Conservation (phyloP, 2,888 invertebrate species). For the Lampropteryx suffumata region DNA sequence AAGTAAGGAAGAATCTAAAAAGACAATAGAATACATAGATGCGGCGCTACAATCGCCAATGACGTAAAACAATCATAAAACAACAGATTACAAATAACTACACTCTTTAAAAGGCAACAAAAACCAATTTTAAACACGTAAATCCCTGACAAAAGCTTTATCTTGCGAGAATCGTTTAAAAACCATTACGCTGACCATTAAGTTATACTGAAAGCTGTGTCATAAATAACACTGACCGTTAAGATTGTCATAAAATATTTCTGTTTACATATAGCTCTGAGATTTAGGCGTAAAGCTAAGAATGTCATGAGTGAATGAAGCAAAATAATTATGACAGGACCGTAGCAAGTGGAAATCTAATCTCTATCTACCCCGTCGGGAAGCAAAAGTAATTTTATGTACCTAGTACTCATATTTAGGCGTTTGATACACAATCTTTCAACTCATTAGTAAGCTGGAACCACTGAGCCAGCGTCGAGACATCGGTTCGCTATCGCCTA, state of each 20-base stretch:
- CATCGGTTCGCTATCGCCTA: too few relatives aligned
- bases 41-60: not conserved
- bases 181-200: slow-evolving; percentile 27
- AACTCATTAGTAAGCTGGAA: too few relatives aligned
- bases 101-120: slow-evolving; percentile 20
- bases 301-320: too few relatives aligned
- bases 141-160: slow-evolving; percentile 23
- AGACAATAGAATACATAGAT: slow-evolving; percentile 6
- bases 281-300: too few relatives aligned
- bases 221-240: slow-evolving; percentile 25
- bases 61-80: slow-evolving; percentile 11
- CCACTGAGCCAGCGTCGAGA: too few relatives aligned
- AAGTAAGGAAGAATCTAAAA: too few relatives aligned
- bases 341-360: too few relatives aligned
- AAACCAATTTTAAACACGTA: slow-evolving; percentile 21
- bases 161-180: slow-evolving; percentile 21
- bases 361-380: too few relatives aligned
- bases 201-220: slow-evolving; percentile 7
- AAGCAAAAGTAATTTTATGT: too few relatives aligned
- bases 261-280: not conserved
- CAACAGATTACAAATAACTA: slow-evolving; percentile 19
- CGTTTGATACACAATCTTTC: too few relatives aligned
- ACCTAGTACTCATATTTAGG: too few relatives aligned
- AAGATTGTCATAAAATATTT: slow-evolving; percentile 19
- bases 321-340: too few relatives aligned